Conservation (phyloP, 2,797 vertebrate species). For the Gobio occitaniae region DNA sequence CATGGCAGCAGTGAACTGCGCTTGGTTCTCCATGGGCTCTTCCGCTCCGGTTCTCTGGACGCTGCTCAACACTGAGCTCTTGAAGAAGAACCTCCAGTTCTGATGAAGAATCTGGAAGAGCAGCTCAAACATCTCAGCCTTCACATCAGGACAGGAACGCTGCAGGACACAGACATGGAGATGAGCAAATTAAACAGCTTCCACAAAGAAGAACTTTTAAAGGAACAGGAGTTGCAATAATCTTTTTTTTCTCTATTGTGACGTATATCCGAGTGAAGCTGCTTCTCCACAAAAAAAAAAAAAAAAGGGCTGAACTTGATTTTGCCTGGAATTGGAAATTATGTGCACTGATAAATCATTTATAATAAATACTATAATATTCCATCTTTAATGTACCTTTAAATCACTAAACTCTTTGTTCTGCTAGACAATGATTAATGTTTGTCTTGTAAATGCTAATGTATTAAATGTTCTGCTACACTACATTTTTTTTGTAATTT, state of each 20-base stretch:
- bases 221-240: neutral
- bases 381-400: neutral
- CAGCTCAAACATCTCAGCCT: slow-evolving; percentile 94
- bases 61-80: slow-evolving; percentile 90
- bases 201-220: neutral
- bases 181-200: neutral
- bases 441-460: neutral
- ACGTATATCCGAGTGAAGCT: neutral
- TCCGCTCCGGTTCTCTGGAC: slow-evolving; percentile 88
- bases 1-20: slow-evolving; percentile 96
- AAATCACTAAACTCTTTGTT: neutral
- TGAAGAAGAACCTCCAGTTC: slow-evolving; percentile 99
- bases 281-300: neutral
- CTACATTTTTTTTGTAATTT: neutral
- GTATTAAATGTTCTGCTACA: neutral
- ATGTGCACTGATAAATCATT: too few species aligned
- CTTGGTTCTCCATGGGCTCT: slow-evolving; percentile 95
- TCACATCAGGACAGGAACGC: slow-evolving; percentile 95
- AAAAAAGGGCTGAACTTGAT: fast-evolving
- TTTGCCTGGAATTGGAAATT: neutral
- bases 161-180: slow-evolving; percentile 61
- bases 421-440: neutral
- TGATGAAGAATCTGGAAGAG: slow-evolving; percentile 96
- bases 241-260: neutral
- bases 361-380: neutral